phyloP scores from a whole-genome alignment of 2,113 vertebrate species.

The Alethe castanea region DNA sequence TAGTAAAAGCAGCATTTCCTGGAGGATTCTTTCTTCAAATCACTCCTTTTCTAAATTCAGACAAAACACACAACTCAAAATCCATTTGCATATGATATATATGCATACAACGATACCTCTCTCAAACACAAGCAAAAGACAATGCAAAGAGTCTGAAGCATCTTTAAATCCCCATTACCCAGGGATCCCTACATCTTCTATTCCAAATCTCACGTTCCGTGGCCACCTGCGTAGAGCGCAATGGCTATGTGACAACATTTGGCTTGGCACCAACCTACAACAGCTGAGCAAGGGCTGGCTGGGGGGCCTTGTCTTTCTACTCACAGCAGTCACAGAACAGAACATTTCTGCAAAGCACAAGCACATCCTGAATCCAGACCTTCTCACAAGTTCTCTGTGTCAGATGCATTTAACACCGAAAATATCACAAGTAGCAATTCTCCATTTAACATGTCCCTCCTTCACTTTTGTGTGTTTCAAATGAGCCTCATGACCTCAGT shows the following conservation, averaged over 20 bases:
- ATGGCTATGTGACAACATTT: background rate
- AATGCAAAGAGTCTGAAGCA: background rate
- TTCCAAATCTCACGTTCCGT: rapidly evolving
- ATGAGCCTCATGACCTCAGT: background rate
- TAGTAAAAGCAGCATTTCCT: slow-evolving; percentile 24
- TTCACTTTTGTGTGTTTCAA: background rate
- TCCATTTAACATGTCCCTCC: background rate
- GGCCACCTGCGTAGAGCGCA: background rate
- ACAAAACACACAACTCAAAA: background rate
- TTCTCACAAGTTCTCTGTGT: background rate
- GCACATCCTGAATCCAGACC: background rate
- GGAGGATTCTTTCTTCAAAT: slow-evolving; percentile 3
- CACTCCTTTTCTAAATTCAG: slow-evolving; percentile 43
- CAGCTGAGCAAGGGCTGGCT: background rate
- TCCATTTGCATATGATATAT: background rate
- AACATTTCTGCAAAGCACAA: background rate
- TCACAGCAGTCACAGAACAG: background rate
- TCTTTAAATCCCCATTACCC: background rate
- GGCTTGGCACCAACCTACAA: background rate
- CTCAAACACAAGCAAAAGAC: background rate
- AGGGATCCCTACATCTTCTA: background rate
- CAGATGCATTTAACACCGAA: background rate
- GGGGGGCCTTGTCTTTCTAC: background rate
- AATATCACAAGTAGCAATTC: background rate
- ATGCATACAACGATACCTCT: background rate